phyloP scores from a whole-genome alignment of 2,797 vertebrate genomes.

The Hydrocynus forskahlii region DNA sequence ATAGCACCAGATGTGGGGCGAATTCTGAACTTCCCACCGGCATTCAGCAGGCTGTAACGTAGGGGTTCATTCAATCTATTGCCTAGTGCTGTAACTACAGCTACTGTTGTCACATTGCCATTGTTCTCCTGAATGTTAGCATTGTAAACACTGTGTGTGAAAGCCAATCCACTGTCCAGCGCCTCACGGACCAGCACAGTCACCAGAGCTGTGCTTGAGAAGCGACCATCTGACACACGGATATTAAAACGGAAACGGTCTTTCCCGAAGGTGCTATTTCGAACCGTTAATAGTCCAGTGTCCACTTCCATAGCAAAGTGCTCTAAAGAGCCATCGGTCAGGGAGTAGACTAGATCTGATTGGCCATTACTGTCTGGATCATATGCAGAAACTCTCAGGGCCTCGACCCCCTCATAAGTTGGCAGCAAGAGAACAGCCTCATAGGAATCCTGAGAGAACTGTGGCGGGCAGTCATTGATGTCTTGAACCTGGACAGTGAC shows the following conservation, averaged over 20 bases:
- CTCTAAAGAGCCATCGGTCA: conserved; percentile 86
- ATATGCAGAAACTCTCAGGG: conserved; percentile 86
- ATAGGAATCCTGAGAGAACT: conserved; percentile 88
- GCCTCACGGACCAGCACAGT: conserved; percentile 90
- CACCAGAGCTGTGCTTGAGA: conserved; percentile 87
- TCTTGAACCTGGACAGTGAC: conserved; percentile 93
- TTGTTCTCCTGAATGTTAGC: conserved; percentile 91
- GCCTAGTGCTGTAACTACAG: conserved; percentile 93
- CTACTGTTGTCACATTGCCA: conserved; percentile 89
- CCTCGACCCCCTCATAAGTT: conserved; percentile 93
- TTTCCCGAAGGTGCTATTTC: conserved; percentile 90
- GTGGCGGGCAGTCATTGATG: conserved; percentile 93
- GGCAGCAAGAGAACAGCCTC: conserved; percentile 91
- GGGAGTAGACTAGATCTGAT: conserved; percentile 86
- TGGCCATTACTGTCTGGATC: conserved; percentile 91
- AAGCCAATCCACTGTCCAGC: conserved; percentile 92
- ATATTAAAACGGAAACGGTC: conserved; percentile 90
- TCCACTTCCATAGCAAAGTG: conserved; percentile 87
- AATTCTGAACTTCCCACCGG: conserved; percentile 89
- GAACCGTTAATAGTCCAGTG: conserved; percentile 88
- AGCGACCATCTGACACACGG: conserved; percentile 94
- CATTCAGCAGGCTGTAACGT: conserved; percentile 91
- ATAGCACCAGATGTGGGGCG: conserved; percentile 93
- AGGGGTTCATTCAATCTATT: conserved; percentile 94
- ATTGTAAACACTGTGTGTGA: conserved; percentile 87